Conservation (phyloP, 2,888 invertebrate genomes). For the Caenorhabditis becei region DNA sequence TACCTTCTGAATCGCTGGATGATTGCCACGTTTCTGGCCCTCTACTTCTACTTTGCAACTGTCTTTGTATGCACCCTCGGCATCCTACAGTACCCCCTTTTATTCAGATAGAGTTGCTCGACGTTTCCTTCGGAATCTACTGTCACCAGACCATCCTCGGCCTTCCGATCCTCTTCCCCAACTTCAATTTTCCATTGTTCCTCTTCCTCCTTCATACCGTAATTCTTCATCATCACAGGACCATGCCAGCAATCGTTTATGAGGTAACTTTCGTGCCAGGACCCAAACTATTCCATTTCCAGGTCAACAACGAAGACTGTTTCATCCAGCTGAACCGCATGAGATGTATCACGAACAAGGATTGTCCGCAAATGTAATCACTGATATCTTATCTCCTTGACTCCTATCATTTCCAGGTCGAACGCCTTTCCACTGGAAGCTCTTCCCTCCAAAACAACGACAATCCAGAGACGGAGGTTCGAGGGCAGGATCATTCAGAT, state of each 20-base stretch:
- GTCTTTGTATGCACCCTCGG: conserved; percentile 57
- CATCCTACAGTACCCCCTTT: too few species aligned
- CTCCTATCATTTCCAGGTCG: conserved; percentile 47
- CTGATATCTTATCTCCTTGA: background rate
- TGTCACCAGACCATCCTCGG: conserved; percentile 65
- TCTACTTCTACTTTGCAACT: conserved; percentile 67
- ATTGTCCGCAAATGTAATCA: conserved; percentile 63
- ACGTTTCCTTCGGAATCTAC: conserved; percentile 67
- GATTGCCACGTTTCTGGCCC: conserved; percentile 48
- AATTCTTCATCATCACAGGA: conserved; percentile 64
- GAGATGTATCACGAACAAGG: conserved; percentile 67
- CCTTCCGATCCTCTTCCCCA: conserved; percentile 67
- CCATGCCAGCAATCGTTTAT: conserved; percentile 69
- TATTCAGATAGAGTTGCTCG: conserved; percentile 64
- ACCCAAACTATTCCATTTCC: conserved; percentile 9
- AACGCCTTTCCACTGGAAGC: conserved; percentile 57
- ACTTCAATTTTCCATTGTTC: conserved; percentile 67
- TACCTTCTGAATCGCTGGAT: conserved; percentile 54
- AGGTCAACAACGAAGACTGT: conserved; percentile 68
- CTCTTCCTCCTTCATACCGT: conserved; percentile 60
- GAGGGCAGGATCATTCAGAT: conserved; percentile 68
- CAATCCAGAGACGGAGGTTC: conserved; percentile 61
- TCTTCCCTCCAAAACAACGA: conserved; percentile 67
- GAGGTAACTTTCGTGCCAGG: conserved; percentile 39
- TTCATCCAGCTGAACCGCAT: conserved; percentile 68